Conservation (phyloP, 2,113 vertebrate species). For the Mormoops blainvillei region DNA sequence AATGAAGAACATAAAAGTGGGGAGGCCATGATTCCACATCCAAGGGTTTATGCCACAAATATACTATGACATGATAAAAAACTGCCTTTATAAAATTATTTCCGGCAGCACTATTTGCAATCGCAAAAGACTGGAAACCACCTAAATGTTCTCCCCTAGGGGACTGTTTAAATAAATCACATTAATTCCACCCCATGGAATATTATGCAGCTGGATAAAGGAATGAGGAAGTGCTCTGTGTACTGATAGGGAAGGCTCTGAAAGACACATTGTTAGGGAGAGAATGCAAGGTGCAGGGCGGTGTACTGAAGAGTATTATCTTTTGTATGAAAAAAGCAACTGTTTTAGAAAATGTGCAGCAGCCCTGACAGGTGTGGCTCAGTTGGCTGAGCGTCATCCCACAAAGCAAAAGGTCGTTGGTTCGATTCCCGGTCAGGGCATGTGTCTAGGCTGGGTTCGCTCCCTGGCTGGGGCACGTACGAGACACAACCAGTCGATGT, state of each 20-base stretch:
- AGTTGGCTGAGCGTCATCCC: no score
- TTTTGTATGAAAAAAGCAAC: background rate
- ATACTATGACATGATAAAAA: background rate
- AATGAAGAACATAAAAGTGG: background rate
- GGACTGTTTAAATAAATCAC: background rate
- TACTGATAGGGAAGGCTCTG: background rate
- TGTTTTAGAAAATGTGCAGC: background rate
- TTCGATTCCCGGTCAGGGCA: no score
- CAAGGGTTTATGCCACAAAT: background rate
- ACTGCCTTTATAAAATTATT: constrained; percentile 39
- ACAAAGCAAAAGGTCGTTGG: no score
- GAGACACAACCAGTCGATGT: no score
- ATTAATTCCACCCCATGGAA: background rate
- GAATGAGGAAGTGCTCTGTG: constrained; percentile 41
- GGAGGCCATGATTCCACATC: background rate
- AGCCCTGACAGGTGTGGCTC: no score
- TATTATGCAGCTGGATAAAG: constrained; percentile 56
- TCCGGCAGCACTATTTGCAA: constrained; percentile 39
- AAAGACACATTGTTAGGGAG: constrained; percentile 29
- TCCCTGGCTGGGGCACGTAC: no score
- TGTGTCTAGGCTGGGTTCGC: no score
- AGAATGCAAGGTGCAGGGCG: background rate
- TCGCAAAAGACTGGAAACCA: constrained; percentile 60
- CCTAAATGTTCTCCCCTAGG: constrained; percentile 50
- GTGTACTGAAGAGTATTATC: background rate